Evolutionary conservation across 2,113 vertebrate genomes (phyloP).

Genomic region (Neopipo cinnamomea): DNA sequence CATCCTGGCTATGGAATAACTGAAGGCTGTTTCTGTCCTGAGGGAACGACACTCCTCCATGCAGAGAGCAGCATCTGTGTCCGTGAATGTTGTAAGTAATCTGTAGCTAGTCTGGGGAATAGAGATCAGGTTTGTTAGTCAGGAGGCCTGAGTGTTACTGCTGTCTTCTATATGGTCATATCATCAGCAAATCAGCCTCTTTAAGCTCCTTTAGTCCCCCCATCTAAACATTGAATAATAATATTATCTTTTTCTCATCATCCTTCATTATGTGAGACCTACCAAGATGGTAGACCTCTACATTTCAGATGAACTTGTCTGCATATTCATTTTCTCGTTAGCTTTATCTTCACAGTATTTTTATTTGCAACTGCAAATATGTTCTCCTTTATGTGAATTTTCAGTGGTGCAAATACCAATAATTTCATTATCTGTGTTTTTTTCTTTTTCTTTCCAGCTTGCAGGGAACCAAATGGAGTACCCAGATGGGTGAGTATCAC

Average conservation of each 20-base stretch:
- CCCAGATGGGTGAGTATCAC: conserved; percentile 43
- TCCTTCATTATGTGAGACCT: neutral
- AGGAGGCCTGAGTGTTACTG: neutral
- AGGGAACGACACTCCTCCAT: conserved; percentile 60
- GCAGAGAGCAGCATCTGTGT: conserved; percentile 66
- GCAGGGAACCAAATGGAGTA: conserved; percentile 59
- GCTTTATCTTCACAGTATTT: neutral
- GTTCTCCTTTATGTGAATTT: neutral
- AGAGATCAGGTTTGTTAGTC: neutral
- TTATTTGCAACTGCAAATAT: neutral
- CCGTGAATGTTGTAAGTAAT: conserved; percentile 73
- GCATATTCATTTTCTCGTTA: neutral
- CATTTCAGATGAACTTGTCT: neutral
- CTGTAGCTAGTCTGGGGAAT: neutral
- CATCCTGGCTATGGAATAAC: conserved; percentile 5
- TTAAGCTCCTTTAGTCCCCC: neutral
- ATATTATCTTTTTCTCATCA: neutral
- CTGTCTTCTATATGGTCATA: neutral
- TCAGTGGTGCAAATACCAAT: neutral
- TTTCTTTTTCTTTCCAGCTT: conserved; percentile 34
- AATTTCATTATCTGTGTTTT: neutral
- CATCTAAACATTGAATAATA: neutral
- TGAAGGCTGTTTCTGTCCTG: conserved; percentile 89
- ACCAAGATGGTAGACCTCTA: neutral
- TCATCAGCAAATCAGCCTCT: neutral